Evolutionary conservation across 2,888 invertebrate species (phyloP), one percentile per base, ranked within the genome.

Genomic region (Megalurothrips usitatus): DNA sequence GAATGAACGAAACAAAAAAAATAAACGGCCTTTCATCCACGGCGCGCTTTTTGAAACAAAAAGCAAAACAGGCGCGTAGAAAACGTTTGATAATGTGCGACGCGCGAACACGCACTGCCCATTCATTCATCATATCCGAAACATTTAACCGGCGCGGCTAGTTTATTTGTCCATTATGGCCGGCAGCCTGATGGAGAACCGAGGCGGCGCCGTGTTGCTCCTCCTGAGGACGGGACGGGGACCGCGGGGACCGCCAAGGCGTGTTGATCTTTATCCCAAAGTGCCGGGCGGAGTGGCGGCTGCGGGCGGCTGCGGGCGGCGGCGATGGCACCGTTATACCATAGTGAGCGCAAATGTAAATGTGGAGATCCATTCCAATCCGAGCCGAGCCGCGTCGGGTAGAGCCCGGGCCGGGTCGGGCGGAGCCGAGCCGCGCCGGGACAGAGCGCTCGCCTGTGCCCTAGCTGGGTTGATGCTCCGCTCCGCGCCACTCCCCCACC

Each of bases 181-280:
- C 0, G 68, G 23, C 68, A 26, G 23, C 23, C 68, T n/a, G 68
- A 52, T 17, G 52, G 52, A 52, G 52, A 6, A 6, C 23, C 63
- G 63, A 6, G 63, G 19, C 63, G 63, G 63, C 23, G 68, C 68
- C 8, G 68, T 26, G 8, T 23, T 2, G 68, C 68, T 75, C 26
- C 26, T 6, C 19, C 58, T 52, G 52, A 19, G 14, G 12, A 19
- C 58, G 34, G 14, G 12, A 19, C 58, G 34, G 6, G 34, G 34
- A 4, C 34, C 34, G 34, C 34, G 34, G 34, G 58, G 19, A 58
- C 19, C 58, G 26, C 68, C 68, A 23, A 26, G 26, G 26, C 68
- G 68, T 75, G 68, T 75, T 75, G 68, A 75, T 75, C 68, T 75
- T 75, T 75, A 75, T 75, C 68, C 68, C 68, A 75, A 75, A 75